Percentiles rank a stretch among this genome's conserved stretches.
Conservation (phyloP, 2,113 vertebrate genomes). For the Canis aureus region DNA sequence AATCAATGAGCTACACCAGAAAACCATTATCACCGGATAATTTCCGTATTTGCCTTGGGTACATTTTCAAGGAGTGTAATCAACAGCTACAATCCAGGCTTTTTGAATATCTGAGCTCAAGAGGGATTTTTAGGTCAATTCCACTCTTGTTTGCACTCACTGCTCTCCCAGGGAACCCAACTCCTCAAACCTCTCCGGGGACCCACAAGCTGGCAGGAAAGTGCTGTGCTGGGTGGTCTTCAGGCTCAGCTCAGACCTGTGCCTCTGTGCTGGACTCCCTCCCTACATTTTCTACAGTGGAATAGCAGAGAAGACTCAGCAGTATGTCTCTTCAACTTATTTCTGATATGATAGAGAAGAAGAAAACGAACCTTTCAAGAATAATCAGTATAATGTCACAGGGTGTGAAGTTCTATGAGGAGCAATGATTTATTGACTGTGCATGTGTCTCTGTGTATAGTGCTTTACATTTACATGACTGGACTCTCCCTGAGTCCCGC, state of each 20-base stretch:
- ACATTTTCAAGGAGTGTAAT: not conserved
- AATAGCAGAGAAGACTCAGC: not conserved
- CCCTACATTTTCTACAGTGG: not conserved
- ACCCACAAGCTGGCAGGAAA: not conserved
- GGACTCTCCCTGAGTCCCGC: not conserved
- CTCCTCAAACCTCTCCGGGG: fast-evolving
- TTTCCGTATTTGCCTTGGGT: not conserved
- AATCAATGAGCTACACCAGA: not conserved
- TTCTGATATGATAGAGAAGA: not conserved
- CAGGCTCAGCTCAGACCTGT: not conserved
- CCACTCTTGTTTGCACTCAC: not conserved
- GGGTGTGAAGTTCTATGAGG: not conserved
- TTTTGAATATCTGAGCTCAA: not conserved
- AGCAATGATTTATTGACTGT: not conserved
- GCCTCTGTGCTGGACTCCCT: too few relatives aligned
- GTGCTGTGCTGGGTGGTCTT: too few relatives aligned
- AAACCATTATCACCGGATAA: not conserved
- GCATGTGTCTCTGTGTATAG: too few relatives aligned
- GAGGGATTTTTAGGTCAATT: not conserved
- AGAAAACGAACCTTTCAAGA: not conserved
- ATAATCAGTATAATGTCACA: too few relatives aligned
- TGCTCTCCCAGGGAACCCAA: not conserved
- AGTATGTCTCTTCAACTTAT: not conserved
- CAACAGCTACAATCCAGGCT: not conserved
- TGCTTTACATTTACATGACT: not conserved